A percentile compares a stretch with the other conserved stretches of the same genome.
These are phyloP conservation scores for Holotrichia oblita DNA, from an alignment of 1,140 invertebrate genomes.

Conservation along the genomic window DNA sequence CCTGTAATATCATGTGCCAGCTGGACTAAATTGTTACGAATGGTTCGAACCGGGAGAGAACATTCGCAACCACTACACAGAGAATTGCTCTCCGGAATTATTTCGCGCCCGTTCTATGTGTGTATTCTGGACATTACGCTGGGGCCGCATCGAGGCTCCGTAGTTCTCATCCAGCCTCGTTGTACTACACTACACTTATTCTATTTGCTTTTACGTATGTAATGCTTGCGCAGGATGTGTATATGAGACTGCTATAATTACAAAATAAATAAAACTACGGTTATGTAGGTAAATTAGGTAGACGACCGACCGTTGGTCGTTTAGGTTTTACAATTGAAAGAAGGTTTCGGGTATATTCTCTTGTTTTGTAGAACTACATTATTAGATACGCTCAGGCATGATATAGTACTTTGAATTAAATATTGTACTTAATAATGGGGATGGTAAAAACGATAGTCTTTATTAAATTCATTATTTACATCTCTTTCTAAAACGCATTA, in stretches of 20 bases:
- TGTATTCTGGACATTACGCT: slow-evolving; percentile 20
- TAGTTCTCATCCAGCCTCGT: neutral
- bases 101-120: slow-evolving; percentile 44
- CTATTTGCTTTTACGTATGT: slow-evolving; percentile 32
- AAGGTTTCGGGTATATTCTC: neutral
- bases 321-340: neutral
- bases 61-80: slow-evolving; percentile 48
- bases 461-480: too few relatives aligned
- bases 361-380: too few relatives aligned
- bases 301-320: neutral
- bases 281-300: neutral
- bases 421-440: too few relatives aligned
- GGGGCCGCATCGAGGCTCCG: neutral
- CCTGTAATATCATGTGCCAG: slow-evolving; percentile 61
- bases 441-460: too few relatives aligned
- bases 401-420: too few relatives aligned
- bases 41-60: slow-evolving; percentile 50
- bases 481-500: too few relatives aligned
- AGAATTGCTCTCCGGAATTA: slow-evolving; percentile 51
- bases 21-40: slow-evolving; percentile 61
- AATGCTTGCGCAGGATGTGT: neutral
- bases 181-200: slow-evolving; percentile 3
- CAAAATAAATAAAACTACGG: neutral
- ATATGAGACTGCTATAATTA: slow-evolving; percentile 25
- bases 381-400: too few relatives aligned